Base-by-base conservation (phyloP, 2,888 invertebrate genomes). In the Nephrotoma guestfalica region DNA sequence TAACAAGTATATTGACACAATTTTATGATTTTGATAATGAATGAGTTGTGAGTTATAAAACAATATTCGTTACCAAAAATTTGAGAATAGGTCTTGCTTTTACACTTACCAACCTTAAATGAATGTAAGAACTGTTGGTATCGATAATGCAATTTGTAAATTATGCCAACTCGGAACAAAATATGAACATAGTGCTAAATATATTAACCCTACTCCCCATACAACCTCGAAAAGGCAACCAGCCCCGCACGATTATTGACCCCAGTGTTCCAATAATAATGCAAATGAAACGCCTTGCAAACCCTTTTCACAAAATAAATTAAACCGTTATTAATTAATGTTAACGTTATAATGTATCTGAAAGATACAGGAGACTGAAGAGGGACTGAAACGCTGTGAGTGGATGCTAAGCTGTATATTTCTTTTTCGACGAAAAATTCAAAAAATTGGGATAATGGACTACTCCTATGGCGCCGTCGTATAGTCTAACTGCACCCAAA, bases 91-190 rank as follows among this genome's bases (percentile, higher is more conserved):
- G n/a, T n/a, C n/a, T n/a, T n/a, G n/a, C n/a, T n/a, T n/a, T n/a
- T 41, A 15, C 13, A 83, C 87, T 88, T 89, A 91, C 91, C 91
- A 91, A 86, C 90, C 89, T 83, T 91, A 92, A 13, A 91, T 89
- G 5, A 93, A 88, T 2, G 92, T 92, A 9, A 92, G 87, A 0
- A 92, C 88, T 41, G 92, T 92, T 0, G 93, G 93, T 43, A 92
- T 90, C 15, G 92, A 91, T 85, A 93, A 89, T 0, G 92, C 92
- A 86, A 93, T 89, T 88, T 93, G 93, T 9, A 93, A 90, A 86
- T 92, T 90, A 71, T 92, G 90, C 93, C 93, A 93, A 88, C 93
- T 91, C 7, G 92, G 91, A 71, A 93, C 89, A 13, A 91, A 89
- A 88, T 92, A 93, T 45, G 92, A 91, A 41, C 92, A 88, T 0